Percentiles rank a stretch among this genome's conserved stretches.
These are phyloP conservation scores for Scleropages formosus DNA, from an alignment of 2,797 vertebrate genomes.

Conservation along the genomic window DNA sequence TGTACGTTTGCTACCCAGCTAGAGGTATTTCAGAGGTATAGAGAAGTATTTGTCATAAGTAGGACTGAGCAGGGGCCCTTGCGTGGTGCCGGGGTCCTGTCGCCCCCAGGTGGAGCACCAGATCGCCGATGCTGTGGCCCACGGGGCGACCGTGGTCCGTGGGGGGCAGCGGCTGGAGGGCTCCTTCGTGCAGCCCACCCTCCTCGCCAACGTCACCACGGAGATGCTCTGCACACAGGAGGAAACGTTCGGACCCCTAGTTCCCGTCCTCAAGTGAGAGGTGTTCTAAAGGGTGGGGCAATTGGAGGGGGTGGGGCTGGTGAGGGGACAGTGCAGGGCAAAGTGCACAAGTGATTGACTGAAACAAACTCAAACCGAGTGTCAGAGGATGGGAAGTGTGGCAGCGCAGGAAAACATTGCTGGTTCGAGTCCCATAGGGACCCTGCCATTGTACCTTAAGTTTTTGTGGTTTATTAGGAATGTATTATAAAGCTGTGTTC, in stretches of 20 bases:
- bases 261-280: conserved; percentile 85
- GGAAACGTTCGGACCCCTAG: conserved; percentile 91
- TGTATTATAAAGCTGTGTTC: no score
- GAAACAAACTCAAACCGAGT: no score
- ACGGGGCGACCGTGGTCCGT: conserved; percentile 77
- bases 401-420: no score
- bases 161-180: conserved; percentile 84
- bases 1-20: no score
- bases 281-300: not conserved
- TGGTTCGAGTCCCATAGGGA: no score
- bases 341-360: no score
- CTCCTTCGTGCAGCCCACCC: conserved; percentile 90
- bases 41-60: no score
- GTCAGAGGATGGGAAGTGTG: no score
- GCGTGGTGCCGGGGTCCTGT: no score
- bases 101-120: conserved; percentile 80
- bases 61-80: no score
- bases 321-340: not conserved
- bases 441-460: no score
- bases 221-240: conserved; percentile 87
- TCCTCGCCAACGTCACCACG: conserved; percentile 78
- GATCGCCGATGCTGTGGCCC: conserved; percentile 79
- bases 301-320: not conserved
- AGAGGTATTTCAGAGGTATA: not conserved
- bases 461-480: no score